phyloP scores from a whole-genome alignment of 2,888 invertebrate genomes.

The Ectobius pallidus region DNA sequence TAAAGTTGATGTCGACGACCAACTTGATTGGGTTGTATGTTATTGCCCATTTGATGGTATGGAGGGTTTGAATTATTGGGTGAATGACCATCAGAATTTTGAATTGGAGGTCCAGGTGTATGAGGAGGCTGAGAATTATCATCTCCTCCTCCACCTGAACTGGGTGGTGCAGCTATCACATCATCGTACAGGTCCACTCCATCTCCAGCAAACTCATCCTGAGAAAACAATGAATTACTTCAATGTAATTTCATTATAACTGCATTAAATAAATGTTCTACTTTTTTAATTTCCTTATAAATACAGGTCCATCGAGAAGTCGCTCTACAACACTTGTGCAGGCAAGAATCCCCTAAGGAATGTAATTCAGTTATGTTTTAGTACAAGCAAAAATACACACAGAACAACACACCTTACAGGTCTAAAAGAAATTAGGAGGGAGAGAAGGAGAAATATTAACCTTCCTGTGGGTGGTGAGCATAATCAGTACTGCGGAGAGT shows the following conservation, averaged over 20 bases:
- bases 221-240: constrained; percentile 46
- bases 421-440: no score
- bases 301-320: no score
- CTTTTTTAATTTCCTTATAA: no score
- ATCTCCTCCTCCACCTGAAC: constrained; percentile 58
- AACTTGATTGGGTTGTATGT: constrained; percentile 69
- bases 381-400: no score
- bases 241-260: neutral
- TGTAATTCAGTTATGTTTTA: no score
- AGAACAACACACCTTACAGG: no score
- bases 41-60: constrained; percentile 73
- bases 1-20: constrained; percentile 89
- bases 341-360: no score
- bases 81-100: constrained; percentile 50
- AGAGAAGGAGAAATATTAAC: no score
- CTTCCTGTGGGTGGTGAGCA: no score
- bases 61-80: constrained; percentile 67
- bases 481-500: no score
- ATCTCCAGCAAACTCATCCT: constrained; percentile 84
- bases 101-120: constrained; percentile 56
- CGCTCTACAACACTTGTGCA: no score
- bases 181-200: constrained; percentile 95
- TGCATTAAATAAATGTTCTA: no score
- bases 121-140: constrained; percentile 66
- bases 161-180: constrained; percentile 83